A percentile compares a stretch with the other conserved stretches of the same genome.
phyloP scores from a whole-genome alignment of 2,888 invertebrate genomes.

The Pristionchus mayeri region DNA sequence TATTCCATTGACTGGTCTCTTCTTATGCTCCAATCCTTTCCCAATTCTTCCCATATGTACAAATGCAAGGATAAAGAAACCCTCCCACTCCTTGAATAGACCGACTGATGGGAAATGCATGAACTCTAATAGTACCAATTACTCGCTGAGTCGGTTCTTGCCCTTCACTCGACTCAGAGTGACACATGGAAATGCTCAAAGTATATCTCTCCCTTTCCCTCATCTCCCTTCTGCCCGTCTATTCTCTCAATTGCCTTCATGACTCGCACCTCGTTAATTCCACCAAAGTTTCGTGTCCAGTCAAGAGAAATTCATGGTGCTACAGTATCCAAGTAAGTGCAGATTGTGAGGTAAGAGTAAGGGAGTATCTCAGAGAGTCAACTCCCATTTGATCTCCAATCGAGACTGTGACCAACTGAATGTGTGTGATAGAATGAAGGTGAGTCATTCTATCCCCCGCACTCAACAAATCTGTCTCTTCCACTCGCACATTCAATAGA shows the following conservation, averaged over 20 bases:
- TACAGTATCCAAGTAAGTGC: conserved; percentile 24
- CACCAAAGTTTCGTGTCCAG: background rate
- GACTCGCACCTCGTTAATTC: background rate
- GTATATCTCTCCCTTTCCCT: background rate
- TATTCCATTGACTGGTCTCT: background rate
- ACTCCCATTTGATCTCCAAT: background rate
- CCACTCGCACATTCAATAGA: too few species aligned
- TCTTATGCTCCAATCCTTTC: background rate
- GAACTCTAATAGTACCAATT: background rate
- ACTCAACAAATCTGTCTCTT: too few species aligned
- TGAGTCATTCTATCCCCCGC: background rate
- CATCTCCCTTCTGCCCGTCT: background rate
- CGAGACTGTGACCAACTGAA: background rate
- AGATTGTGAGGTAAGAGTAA: too few species aligned
- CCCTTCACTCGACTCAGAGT: background rate
- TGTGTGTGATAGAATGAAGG: conserved; percentile 15
- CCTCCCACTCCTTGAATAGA: background rate
- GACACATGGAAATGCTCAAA: background rate
- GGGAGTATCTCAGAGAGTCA: background rate
- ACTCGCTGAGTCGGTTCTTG: background rate
- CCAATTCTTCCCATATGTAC: background rate
- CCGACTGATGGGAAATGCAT: background rate
- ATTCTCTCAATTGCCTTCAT: conserved; percentile 24
- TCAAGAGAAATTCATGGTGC: background rate
- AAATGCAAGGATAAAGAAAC: background rate